These are phyloP conservation scores for Drosophila tanythrix DNA, from an alignment of 2,888 invertebrate species.

Conservation along the genomic window DNA sequence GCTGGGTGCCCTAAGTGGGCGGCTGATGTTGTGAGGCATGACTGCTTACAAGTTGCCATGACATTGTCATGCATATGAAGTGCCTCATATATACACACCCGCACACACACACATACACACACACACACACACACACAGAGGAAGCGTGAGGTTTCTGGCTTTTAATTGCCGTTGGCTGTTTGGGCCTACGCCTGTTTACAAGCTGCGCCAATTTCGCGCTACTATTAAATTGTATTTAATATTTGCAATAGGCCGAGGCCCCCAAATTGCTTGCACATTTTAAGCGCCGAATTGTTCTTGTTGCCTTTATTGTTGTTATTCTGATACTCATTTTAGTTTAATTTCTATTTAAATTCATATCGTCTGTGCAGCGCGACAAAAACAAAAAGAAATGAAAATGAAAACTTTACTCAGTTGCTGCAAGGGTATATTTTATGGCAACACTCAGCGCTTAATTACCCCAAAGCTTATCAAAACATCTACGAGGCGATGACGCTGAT, in stretches of 20 bases:
- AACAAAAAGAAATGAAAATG: neutral
- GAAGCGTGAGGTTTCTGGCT: conserved; percentile 19
- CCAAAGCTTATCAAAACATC: conserved; percentile 79
- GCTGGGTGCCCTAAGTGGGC: conserved; percentile 13
- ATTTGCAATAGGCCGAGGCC: conserved; percentile 55
- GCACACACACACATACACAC: conserved; percentile 20
- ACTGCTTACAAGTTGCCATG: conserved; percentile 77
- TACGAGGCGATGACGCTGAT: conserved; percentile 64
- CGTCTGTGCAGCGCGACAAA: conserved; percentile 54
- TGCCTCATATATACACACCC: conserved; percentile 27
- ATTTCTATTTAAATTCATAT: conserved; percentile 80
- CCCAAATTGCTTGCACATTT: conserved; percentile 73
- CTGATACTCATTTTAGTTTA: conserved; percentile 74
- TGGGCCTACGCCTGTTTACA: conserved; percentile 62
- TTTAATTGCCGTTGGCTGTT: conserved; percentile 69
- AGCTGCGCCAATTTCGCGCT: conserved; percentile 72
- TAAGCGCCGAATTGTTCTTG: conserved; percentile 46
- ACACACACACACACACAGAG: conserved; percentile 9
- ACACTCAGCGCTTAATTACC: conserved; percentile 76
- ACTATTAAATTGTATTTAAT: conserved; percentile 71
- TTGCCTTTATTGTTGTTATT: conserved; percentile 9
- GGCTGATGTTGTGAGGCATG: conserved; percentile 27
- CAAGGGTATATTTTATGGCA: conserved; percentile 40
- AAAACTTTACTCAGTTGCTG: conserved; percentile 59
- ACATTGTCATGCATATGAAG: conserved; percentile 78